A percentile compares a stretch with the other conserved stretches of the same genome.
These are phyloP conservation scores for Lepus oiostolus DNA, from an alignment of 2,797 vertebrate genomes.

Conservation along the genomic window DNA sequence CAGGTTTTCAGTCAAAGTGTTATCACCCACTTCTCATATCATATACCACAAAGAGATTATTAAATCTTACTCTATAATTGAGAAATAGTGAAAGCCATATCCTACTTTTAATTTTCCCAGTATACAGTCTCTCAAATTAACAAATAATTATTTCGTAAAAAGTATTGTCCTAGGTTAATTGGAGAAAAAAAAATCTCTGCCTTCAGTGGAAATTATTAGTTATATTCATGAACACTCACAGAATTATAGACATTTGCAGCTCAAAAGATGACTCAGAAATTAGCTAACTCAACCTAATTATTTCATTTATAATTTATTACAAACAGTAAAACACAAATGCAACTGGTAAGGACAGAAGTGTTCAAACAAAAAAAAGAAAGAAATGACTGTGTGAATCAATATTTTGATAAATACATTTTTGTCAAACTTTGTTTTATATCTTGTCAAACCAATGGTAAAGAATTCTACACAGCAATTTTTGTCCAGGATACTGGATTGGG, in stretches of 20 bases:
- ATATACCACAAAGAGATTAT: background rate
- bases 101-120: background rate
- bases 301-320: conserved; percentile 16
- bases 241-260: background rate
- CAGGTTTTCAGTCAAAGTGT: background rate
- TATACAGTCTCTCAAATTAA: conserved; percentile 38
- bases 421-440: too few relatives aligned
- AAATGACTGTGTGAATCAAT: too few relatives aligned
- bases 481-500: too few relatives aligned
- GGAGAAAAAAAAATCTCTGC: background rate
- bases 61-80: background rate
- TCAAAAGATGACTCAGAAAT: background rate
- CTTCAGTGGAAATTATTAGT: conserved; percentile 2
- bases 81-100: background rate
- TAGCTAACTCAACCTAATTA: background rate
- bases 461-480: too few relatives aligned
- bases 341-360: background rate
- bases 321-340: background rate
- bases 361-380: too few relatives aligned
- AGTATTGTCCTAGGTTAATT: background rate
- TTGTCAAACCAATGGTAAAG: too few relatives aligned
- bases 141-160: background rate
- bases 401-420: too few relatives aligned
- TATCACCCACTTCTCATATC: background rate
- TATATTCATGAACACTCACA: conserved; percentile 24